Base-by-base conservation (phyloP, 2,797 vertebrate genomes). In the Leontopithecus rosalia region DNA sequence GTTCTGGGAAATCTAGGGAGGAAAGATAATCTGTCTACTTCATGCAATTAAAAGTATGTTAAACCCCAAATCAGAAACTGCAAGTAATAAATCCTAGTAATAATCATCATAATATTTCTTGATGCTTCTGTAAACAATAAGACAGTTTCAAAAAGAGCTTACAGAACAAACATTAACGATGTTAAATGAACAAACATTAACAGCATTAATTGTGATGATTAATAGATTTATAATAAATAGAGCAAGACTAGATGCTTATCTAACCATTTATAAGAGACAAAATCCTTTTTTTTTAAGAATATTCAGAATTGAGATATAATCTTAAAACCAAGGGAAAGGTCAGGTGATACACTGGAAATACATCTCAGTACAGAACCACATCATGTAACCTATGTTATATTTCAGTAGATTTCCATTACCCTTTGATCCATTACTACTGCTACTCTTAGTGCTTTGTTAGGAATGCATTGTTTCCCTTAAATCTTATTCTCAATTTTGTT, bases 111-210 rank as follows among this genome's bases (percentile, higher is more conserved):
- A 77, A 46, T 46, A 57, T 88, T 82, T 55, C 61, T 70, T 88
- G 58, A 72, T 81, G 24, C 10, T 70, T 79, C 52, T 39, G 28
- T 83, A 96, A 90, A 90, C 26, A 83, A 3, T 72, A 91, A 93
- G 46, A 55, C 48, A 85, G 4, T 95, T 33, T 81, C 6, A 85
- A 82, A 94, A 81, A 84, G 14, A 95, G 14, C 13, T 94, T 84
- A 82, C 9, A 90, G 6, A 88, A 26, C 48, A 89, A 83, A 86
- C n/a, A 89, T 89, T 89, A 86, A 57, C 20, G 80, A 55, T 22
- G 52, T 22, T 73, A 85, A 95, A 48, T 76, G 20, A 95, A 33
- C 48, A 89, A 86, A 80, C 30, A 89, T 89, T 89, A 83, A 64
- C 28, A 83, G 7, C 48, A 57, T 70, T 73, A 57, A 73, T 85